Evolutionary conservation across 2,113 vertebrate genomes (phyloP).

Genomic region (Limnothrissa miodon): DNA sequence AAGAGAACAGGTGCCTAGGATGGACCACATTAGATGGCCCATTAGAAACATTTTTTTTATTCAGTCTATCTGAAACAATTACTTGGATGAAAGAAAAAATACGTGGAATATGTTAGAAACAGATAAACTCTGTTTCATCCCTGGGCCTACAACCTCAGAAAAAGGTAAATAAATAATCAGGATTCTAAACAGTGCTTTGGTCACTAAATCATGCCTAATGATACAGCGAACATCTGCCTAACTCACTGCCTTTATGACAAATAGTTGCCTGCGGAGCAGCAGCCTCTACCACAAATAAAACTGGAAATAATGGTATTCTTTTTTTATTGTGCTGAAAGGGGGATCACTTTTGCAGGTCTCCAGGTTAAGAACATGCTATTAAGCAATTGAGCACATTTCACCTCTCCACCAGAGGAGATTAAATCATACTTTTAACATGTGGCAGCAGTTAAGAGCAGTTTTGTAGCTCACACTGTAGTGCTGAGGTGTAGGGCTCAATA

Average conservation of each 20-base stretch:
- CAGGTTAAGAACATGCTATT: slow-evolving; percentile 44
- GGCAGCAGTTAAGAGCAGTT: slow-evolving; percentile 35
- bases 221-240: background rate
- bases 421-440: slow-evolving; percentile 42
- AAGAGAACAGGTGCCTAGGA: background rate
- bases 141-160: background rate
- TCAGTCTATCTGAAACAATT: background rate
- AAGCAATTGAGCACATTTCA: slow-evolving; percentile 45
- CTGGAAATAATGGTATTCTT: slow-evolving; percentile 30
- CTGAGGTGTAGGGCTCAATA: slow-evolving; percentile 22
- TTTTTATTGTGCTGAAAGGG: slow-evolving; percentile 22
- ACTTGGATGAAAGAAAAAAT: background rate
- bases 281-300: background rate
- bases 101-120: background rate
- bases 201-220: background rate
- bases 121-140: background rate
- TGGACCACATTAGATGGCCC: background rate
- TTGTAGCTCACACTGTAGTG: slow-evolving; percentile 29
- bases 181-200: background rate
- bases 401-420: slow-evolving; percentile 27
- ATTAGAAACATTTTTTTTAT: background rate
- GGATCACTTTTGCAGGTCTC: slow-evolving; percentile 32
- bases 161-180: background rate
- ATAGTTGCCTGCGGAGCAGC: background rate
- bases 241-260: background rate